phyloP scores from a whole-genome alignment of 2,888 invertebrate genomes.

The Heliconius sara region DNA sequence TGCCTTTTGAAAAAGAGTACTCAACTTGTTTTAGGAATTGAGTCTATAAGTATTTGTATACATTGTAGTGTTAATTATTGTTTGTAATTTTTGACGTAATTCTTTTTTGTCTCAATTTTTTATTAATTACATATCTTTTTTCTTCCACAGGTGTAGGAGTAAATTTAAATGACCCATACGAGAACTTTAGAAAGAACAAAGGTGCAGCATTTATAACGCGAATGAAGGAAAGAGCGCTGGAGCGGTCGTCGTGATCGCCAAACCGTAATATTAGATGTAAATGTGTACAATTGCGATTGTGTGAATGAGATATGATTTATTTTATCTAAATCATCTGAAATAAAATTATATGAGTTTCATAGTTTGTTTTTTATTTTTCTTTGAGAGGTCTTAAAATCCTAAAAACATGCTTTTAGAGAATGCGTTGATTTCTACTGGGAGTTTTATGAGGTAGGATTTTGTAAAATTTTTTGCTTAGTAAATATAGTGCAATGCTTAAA shows the following conservation, averaged over 20 bases:
- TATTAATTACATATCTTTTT: background rate
- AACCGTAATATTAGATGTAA: conserved; percentile 63
- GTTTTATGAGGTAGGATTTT: too few relatives aligned
- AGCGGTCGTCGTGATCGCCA: conserved; percentile 81
- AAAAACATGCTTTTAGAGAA: too few relatives aligned
- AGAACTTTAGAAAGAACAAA: conserved; percentile 98
- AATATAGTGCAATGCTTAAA: too few relatives aligned
- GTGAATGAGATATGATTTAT: conserved; percentile 77
- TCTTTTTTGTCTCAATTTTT: background rate
- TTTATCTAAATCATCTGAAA: conserved; percentile 79
- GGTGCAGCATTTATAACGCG: conserved; percentile 97
- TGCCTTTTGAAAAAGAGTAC: too few relatives aligned
- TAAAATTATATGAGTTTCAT: conserved; percentile 73
- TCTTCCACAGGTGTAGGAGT: conserved; percentile 91
- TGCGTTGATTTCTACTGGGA: too few relatives aligned
- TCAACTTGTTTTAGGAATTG: too few relatives aligned
- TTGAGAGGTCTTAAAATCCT: background rate
- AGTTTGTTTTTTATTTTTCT: conserved; percentile 43
- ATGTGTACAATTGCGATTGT: conserved; percentile 75
- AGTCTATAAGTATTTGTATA: too few relatives aligned
- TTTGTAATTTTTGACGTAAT: too few relatives aligned
- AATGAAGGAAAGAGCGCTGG: conserved; percentile 95
- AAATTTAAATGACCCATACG: conserved; percentile 96
- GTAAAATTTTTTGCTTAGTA: too few relatives aligned
- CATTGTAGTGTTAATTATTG: too few relatives aligned